phyloP scores from a whole-genome alignment of 37 sponge, comb jelly and placozoan genomes.

The Theonella swinhoei region DNA sequence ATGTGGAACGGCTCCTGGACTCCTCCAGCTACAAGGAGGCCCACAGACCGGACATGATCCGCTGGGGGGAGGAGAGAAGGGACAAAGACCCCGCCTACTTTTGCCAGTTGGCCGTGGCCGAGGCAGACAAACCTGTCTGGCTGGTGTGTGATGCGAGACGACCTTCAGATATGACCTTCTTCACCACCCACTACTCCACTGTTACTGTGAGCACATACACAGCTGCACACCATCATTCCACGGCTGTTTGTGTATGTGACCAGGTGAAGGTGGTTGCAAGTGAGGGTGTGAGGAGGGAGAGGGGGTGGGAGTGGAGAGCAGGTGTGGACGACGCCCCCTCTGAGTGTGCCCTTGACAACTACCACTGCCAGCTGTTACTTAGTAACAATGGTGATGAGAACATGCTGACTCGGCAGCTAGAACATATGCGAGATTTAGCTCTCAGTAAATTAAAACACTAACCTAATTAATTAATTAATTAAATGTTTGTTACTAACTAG shows the following conservation, averaged over 20 bases:
- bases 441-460: neutral
- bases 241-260: neutral
- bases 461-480: too few relatives aligned
- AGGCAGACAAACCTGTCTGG: conserved; percentile 73
- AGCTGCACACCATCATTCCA: too few relatives aligned
- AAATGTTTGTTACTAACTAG: neutral
- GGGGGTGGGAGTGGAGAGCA: conserved; percentile 85
- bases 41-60: conserved; percentile 90
- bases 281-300: conserved; percentile 51
- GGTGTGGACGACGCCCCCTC: conserved; percentile 90
- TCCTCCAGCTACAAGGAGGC: conserved; percentile 86
- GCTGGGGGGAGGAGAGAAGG: conserved; percentile 80
- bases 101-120: conserved; percentile 75
- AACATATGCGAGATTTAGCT: neutral
- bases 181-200: conserved; percentile 35
- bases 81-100: conserved; percentile 80
- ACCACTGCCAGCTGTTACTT: conserved; percentile 64
- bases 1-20: conserved; percentile 73
- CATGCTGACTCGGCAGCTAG: neutral
- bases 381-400: conserved; percentile 64
- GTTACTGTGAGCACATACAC: neutral
- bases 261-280: conserved; percentile 71
- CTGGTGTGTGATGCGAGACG: conserved; percentile 87
- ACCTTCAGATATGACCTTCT: conserved; percentile 81
- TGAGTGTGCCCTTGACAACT: conserved; percentile 89